A percentile compares a stretch with the other conserved stretches of the same genome.
These are phyloP conservation scores for Drosophila hydei DNA, from an alignment of 1,140 invertebrate genomes.

Conservation along the genomic window DNA sequence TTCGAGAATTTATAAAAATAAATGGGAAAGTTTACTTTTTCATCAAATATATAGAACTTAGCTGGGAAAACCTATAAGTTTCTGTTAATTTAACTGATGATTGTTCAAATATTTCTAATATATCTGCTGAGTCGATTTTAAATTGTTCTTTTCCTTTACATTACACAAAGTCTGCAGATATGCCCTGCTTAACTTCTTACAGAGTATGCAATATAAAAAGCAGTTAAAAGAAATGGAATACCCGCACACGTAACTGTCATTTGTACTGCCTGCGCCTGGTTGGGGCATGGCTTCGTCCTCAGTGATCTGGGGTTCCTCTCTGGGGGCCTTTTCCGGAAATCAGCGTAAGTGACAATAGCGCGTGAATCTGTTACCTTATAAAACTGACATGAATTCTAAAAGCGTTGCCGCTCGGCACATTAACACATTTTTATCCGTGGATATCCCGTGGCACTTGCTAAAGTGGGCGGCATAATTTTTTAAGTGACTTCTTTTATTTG, in stretches of 20 bases:
- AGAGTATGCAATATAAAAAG: slow-evolving; percentile 7
- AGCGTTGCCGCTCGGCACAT: slow-evolving; percentile 64
- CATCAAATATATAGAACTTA: no score
- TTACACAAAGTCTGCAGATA: no score
- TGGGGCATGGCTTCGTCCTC: slow-evolving; percentile 3
- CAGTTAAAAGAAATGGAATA: slow-evolving; percentile 12
- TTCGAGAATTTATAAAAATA: slow-evolving; percentile 6
- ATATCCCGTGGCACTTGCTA: slow-evolving; percentile 42
- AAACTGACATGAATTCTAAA: slow-evolving; percentile 79
- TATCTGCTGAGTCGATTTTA: no score
- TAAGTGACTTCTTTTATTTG: slow-evolving; percentile 77
- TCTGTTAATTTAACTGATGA: no score
- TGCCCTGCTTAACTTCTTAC: no score
- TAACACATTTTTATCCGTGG: slow-evolving; percentile 63
- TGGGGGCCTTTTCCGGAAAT: slow-evolving; percentile 51
- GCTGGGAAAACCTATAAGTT: no score
- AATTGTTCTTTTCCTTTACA: no score
- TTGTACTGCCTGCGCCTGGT: slow-evolving; percentile 36
- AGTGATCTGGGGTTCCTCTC: slow-evolving; percentile 4
- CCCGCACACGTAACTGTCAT: slow-evolving; percentile 67
- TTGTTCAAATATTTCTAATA: no score
- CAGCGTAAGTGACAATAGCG: slow-evolving; percentile 65
- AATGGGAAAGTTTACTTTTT: not conserved
- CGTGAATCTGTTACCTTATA: slow-evolving; percentile 69
- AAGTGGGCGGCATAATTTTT: slow-evolving; percentile 66